Percentiles rank a stretch among this genome's conserved stretches.
phyloP scores from a whole-genome alignment of 2,888 invertebrate genomes.

The Anthophora plumipes region DNA sequence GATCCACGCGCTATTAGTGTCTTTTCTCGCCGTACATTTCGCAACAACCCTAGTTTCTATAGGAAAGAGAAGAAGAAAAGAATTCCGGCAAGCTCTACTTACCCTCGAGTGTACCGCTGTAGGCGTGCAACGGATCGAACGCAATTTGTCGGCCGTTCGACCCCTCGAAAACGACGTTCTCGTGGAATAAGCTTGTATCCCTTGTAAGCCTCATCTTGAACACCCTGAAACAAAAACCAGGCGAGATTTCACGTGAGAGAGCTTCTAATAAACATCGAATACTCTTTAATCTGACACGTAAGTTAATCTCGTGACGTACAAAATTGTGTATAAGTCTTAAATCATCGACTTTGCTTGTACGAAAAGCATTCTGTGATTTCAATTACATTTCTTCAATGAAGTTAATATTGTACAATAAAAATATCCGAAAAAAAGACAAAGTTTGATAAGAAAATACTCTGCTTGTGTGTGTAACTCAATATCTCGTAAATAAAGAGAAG shows the following conservation, averaged over 20 bases:
- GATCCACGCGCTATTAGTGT: background rate
- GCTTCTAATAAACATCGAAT: background rate
- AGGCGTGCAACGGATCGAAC: slow-evolving; percentile 83
- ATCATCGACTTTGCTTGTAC: too few relatives aligned
- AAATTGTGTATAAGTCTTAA: too few relatives aligned
- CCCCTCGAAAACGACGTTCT: slow-evolving; percentile 84
- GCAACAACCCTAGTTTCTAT: background rate
- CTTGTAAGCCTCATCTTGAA: slow-evolving; percentile 84
- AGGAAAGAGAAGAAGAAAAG: background rate
- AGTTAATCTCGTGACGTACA: background rate
- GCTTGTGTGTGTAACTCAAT: too few relatives aligned
- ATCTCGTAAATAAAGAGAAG: too few relatives aligned
- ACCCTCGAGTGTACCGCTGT: slow-evolving; percentile 85
- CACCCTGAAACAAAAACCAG: slow-evolving; percentile 73
- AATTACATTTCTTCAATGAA: too few relatives aligned
- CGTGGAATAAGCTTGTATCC: slow-evolving; percentile 83
- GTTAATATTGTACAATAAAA: too few relatives aligned
- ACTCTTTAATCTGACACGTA: background rate
- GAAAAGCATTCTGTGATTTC: too few relatives aligned
- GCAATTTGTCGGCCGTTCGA: slow-evolving; percentile 81
- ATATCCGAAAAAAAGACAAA: too few relatives aligned
- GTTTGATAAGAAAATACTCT: too few relatives aligned
- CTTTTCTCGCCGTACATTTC: background rate
- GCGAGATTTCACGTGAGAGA: background rate
- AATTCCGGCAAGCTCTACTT: slow-evolving; percentile 53